Base-by-base conservation (phyloP, 2,113 vertebrate genomes). In the Anarrhichthys ocellatus region DNA sequence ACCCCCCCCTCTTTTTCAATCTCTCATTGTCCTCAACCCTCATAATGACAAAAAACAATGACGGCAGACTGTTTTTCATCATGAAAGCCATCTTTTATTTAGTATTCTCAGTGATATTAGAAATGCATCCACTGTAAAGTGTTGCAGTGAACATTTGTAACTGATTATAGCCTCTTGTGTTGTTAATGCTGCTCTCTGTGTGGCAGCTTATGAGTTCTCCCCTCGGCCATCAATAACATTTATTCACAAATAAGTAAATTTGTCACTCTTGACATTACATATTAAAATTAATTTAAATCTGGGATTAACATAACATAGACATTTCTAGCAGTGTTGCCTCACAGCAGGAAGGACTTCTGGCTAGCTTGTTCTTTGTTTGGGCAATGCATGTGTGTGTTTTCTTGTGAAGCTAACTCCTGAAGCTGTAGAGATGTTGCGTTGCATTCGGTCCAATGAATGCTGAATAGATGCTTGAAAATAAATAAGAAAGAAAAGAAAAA, bases 171-270 rank as follows among this genome's bases (percentile, higher is more conserved):
- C 10, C n/a, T 34, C 8, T 81, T 78, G 15, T 80, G 34, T 58
- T 77, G 62, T 63, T 77, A 64, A 69, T 81, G 17, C 44, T 34
- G 32, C 27, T 75, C 34, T 63, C 72, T 0, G 34, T 7, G 14
- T 58, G 18, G 29, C 76, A 74, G 52, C 40, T 82, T 59, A 77
- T 89, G 72, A 80, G 65, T 80, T 67, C 27, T 22, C 46, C 59
- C 22, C 29, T 22, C 27, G 15, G 58, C 71, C 58, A 76, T 88
- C 54, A 76, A 62, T 81, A 63, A 29, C 22, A 73, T 76, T 74
- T 62, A 77, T 77, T 69, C 85, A 73, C 36, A 69, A 83, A 74
- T 77, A 34, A 67, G 65, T 54, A 66, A 79, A 81, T 82, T 82
- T 72, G 22, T 65, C 50, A 54, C 66, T 48, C 38, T 73, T 64